A percentile compares a stretch with the other conserved stretches of the same genome.
phyloP scores from a whole-genome alignment of 2,797 vertebrate genomes.

The Lycodopsis pacificus region DNA sequence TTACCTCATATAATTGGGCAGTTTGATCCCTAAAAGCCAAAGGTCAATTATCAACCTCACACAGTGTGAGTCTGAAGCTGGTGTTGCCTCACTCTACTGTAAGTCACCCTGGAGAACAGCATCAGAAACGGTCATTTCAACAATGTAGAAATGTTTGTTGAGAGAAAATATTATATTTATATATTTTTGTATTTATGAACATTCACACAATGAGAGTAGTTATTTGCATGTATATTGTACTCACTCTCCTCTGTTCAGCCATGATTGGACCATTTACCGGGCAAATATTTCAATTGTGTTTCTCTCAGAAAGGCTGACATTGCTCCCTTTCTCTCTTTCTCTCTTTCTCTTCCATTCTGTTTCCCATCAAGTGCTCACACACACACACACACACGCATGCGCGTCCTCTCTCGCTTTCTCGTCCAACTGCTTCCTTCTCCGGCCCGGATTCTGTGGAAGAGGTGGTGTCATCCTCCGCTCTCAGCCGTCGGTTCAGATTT shows the following conservation, averaged over 20 bases:
- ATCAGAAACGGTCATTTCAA: neutral
- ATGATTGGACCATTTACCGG: conserved; percentile 27
- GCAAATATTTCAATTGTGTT: conserved; percentile 31
- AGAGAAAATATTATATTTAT: conserved; percentile 27
- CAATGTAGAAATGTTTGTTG: conserved; percentile 14
- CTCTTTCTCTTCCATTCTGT: conserved; percentile 2
- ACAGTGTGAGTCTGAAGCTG: conserved; percentile 4
- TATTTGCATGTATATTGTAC: conserved; percentile 1
- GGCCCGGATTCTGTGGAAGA: conserved; percentile 50
- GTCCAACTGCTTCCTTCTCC: conserved; percentile 30
- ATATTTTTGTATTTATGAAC: too few relatives aligned
- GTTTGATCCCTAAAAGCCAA: conserved; percentile 9
- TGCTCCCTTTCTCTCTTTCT: conserved; percentile 13
- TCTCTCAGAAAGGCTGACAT: conserved; percentile 23
- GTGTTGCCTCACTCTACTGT: neutral
- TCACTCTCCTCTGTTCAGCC: conserved; percentile 10
- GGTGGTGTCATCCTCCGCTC: conserved; percentile 69
- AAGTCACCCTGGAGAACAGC: neutral
- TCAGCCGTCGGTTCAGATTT: conserved; percentile 74
- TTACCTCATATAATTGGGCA: neutral
- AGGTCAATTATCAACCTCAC: neutral
- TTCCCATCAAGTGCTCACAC: conserved; percentile 2
- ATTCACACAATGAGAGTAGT: conserved; percentile 7
- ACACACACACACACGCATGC: neutral
- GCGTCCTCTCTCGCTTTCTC: conserved; percentile 16